Percentiles rank a stretch among this genome's conserved stretches.
phyloP scores from a whole-genome alignment of 2,797 vertebrate species.

The Prionace glauca region DNA sequence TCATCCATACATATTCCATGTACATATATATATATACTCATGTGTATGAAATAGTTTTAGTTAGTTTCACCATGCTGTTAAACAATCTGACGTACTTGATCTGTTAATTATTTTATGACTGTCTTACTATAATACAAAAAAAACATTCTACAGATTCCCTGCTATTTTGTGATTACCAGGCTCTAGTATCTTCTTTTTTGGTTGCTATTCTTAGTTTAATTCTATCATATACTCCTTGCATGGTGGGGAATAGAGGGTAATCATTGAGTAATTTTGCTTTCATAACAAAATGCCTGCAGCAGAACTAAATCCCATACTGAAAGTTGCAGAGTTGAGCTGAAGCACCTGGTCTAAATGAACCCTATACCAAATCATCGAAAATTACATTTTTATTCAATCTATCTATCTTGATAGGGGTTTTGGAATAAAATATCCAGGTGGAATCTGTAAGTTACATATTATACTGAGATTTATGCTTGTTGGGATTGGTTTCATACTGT shows the following conservation, averaged over 20 bases:
- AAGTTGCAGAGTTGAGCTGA: not conserved
- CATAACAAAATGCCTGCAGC: not conserved
- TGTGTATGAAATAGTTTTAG: not conserved
- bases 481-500: not conserved
- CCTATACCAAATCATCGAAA: not conserved
- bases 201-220: not conserved
- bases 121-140: not conserved
- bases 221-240: not conserved
- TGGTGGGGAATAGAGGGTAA: not conserved
- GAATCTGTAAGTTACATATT: not conserved
- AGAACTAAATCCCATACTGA: not conserved
- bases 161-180: too few relatives aligned
- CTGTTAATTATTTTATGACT: not conserved
- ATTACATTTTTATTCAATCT: not conserved
- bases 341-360: not conserved
- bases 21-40: not conserved
- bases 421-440: not conserved
- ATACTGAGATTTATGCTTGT: not conserved
- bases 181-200: not conserved
- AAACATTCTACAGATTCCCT: not conserved
- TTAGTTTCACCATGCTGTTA: not conserved
- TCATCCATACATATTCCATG: not conserved
- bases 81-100: not conserved
- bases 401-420: not conserved
- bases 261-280: not conserved